These are phyloP conservation scores for Crocuta crocuta DNA, from an alignment of 2,113 vertebrate species.

Conservation along the genomic window DNA sequence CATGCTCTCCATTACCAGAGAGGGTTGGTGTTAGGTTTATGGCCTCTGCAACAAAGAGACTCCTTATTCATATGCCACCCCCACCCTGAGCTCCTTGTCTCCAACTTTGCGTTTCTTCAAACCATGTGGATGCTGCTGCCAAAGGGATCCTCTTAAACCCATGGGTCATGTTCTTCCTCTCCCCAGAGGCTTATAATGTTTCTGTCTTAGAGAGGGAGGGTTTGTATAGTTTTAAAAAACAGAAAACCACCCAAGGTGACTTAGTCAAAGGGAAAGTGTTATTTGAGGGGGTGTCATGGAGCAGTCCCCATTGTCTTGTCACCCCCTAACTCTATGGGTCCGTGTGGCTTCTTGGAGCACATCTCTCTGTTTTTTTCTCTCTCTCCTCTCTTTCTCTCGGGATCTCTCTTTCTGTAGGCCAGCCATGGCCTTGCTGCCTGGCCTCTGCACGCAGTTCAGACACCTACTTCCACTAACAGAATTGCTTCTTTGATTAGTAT, in stretches of 20 bases:
- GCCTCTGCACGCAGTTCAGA: background rate
- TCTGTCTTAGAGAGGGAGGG: background rate
- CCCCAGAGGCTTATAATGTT: background rate
- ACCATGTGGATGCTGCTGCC: background rate
- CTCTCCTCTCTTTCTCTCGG: background rate
- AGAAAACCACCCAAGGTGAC: background rate
- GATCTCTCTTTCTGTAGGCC: background rate
- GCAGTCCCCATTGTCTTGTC: background rate
- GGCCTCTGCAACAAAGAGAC: background rate
- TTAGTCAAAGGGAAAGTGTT: background rate
- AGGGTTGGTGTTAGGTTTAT: background rate
- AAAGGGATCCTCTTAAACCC: background rate
- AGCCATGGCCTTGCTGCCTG: background rate
- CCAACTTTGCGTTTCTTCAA: background rate
- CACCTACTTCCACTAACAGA: background rate
- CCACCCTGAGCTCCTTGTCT: background rate
- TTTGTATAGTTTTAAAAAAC: constrained; percentile 14
- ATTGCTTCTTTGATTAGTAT: background rate
- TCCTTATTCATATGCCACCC: background rate
- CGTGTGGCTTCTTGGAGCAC: background rate
- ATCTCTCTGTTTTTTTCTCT: background rate
- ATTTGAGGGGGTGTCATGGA: background rate
- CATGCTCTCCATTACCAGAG: background rate
- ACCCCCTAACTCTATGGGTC: background rate
- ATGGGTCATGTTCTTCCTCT: background rate